A percentile compares a stretch with the other conserved stretches of the same genome.
Conservation (phyloP, 2,888 invertebrate species). For the Dyspetes luteomarginatus region DNA sequence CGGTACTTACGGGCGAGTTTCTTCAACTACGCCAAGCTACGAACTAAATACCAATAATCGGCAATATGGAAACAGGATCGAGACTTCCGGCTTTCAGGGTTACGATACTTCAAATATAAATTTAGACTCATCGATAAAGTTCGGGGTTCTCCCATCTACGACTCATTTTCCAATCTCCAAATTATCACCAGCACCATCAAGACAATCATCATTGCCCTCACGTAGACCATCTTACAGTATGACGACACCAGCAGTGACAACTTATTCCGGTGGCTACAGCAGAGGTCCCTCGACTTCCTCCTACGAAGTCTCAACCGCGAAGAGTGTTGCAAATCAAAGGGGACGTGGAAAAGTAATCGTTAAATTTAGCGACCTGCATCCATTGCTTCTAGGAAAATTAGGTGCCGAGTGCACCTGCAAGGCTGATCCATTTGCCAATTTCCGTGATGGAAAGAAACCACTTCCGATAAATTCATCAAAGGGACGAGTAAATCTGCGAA, state of each 20-base stretch:
- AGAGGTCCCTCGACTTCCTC: slow-evolving; percentile 48
- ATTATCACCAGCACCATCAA: slow-evolving; percentile 24
- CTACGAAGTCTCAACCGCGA: slow-evolving; percentile 44
- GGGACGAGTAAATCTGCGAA: slow-evolving; percentile 78
- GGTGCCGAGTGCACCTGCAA: slow-evolving; percentile 90
- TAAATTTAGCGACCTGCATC: slow-evolving; percentile 89
- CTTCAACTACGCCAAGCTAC: slow-evolving; percentile 55
- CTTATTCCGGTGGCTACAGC: slow-evolving; percentile 70
- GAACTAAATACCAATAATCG: not conserved
- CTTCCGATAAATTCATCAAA: slow-evolving; percentile 76
- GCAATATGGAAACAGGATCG: slow-evolving; percentile 16
- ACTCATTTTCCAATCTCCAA: slow-evolving; percentile 34
- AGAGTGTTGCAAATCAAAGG: slow-evolving; percentile 40
- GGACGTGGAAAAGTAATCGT: slow-evolving; percentile 85
- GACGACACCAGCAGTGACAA: slow-evolving; percentile 69
- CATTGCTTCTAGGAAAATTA: slow-evolving; percentile 88
- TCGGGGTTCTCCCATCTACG: slow-evolving; percentile 8
- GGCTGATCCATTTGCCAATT: slow-evolving; percentile 79
- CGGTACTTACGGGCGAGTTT: slow-evolving; percentile 30
- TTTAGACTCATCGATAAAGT: slow-evolving; percentile 21
- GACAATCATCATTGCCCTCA: slow-evolving; percentile 8
- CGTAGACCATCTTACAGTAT: slow-evolving; percentile 8
- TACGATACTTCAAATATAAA: slow-evolving; percentile 14
- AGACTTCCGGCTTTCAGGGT: not conserved
- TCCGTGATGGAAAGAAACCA: slow-evolving; percentile 75